These are phyloP conservation scores for Malurus melanocephalus DNA, from an alignment of 2,113 vertebrate genomes.

Conservation along the genomic window DNA sequence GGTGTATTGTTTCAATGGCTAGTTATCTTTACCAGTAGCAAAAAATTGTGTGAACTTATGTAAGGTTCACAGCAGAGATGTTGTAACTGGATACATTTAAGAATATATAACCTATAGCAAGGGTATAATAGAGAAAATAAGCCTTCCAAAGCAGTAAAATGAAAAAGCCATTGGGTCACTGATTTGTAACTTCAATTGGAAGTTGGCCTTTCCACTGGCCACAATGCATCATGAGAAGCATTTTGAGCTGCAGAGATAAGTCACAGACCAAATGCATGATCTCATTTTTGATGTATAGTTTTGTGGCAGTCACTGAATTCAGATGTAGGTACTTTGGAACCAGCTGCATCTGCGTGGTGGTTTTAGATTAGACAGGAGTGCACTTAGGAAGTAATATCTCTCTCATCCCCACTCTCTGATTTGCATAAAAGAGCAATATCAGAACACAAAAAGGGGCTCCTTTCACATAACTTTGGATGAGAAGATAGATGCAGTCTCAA, in stretches of 20 bases:
- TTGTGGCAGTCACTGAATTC: not conserved
- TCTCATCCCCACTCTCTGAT: not conserved
- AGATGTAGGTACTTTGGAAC: not conserved
- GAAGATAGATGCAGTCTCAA: not conserved
- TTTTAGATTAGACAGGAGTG: not conserved
- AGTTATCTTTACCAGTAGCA: not conserved
- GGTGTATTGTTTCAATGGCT: not conserved
- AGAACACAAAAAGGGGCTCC: not conserved
- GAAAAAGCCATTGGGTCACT: not conserved
- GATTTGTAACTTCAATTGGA: not conserved
- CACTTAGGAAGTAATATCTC: not conserved
- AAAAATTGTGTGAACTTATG: not conserved
- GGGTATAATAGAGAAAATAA: not conserved
- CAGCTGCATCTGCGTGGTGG: not conserved
- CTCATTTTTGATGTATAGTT: not conserved
- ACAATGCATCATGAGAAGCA: not conserved
- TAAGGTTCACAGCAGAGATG: not conserved
- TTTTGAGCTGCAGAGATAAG: not conserved
- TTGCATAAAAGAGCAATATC: accelerated
- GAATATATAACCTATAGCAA: not conserved
- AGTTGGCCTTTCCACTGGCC: not conserved
- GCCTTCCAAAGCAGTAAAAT: not conserved
- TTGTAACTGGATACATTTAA: not conserved
- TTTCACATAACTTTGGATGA: not conserved
- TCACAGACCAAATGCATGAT: not conserved